Base-by-base conservation (phyloP, 2,888 invertebrate species). In the Agapetus fuscipes region DNA sequence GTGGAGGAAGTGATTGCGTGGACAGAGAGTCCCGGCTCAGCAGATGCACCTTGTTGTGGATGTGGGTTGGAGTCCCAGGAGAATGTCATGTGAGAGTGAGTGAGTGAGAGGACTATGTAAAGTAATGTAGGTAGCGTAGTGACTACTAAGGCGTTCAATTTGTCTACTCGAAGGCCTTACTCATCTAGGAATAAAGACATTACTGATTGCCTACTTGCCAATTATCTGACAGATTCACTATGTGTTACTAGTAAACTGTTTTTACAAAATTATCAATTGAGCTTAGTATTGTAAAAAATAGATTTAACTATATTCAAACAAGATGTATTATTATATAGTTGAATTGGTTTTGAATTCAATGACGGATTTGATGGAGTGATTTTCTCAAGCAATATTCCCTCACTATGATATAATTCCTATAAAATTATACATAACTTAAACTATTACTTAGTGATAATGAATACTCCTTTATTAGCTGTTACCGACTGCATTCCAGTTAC, bases 101-200 rank as follows among this genome's bases (percentile, higher is more conserved):
- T 25, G 34, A 27, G 39, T 20, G 32, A 27, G 34, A 17, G 40
- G 13, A 16, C 17, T 26, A 28, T 31, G 27, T 30, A 28, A 12
- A 14, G 37, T 29, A 12, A 36, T 25, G 32, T 27, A 29, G 16
- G 28, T 34, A 6, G 7, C 14, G 10, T 41, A n/a, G 12, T 28
- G 30, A 16, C 28, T 10, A 32, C 25, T 17, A 28, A 37, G 39
- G 44, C 40, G 34, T 43, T 45, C 43, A 41, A 40, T 45, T 40
- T 45, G 48, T 48, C 45, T 46, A 46, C 42, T 44, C 37, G 48
- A 48, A 48, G 48, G 48, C 48, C 48, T 48, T 48, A 48, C 45
- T 45, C 45, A 45, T 46, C 39, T 46, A 44, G 42, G 41, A 42
- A 44, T 30, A 36, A 44, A 41, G 34, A 41, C 37, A 48, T 37